Percentiles rank a stretch among this genome's conserved stretches.
Evolutionary conservation across 2,888 invertebrate genomes (phyloP).

Genomic region (Acleris emargana): DNA sequence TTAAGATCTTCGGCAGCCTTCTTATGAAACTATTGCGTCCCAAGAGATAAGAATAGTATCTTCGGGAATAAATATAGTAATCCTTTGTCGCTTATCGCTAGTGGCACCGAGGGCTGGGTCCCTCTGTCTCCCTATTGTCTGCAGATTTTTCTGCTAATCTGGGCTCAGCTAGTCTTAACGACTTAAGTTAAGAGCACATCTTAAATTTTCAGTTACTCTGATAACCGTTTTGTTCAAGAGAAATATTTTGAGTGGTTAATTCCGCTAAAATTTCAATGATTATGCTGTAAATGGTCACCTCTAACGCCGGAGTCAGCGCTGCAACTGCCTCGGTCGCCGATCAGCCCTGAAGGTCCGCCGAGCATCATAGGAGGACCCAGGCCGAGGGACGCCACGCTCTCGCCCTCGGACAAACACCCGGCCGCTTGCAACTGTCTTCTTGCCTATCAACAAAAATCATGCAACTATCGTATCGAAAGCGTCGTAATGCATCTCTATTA

Average conservation of each 20-base stretch:
- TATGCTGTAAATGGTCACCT: constrained; percentile 61
- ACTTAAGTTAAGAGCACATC: constrained; percentile 28
- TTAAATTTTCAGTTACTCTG: constrained; percentile 22
- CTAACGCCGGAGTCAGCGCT: constrained; percentile 94
- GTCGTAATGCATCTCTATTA: too few species aligned
- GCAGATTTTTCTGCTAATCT: constrained; percentile 34
- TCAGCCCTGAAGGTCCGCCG: constrained; percentile 73
- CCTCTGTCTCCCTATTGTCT: constrained; percentile 34
- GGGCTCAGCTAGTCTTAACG: constrained; percentile 34
- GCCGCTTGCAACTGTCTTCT: constrained; percentile 89
- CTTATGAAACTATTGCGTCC: constrained; percentile 19
- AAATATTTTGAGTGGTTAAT: constrained; percentile 10
- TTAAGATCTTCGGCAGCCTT: constrained; percentile 3
- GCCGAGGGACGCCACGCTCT: constrained; percentile 90
- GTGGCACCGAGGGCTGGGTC: constrained; percentile 20
- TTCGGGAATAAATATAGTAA: constrained; percentile 35
- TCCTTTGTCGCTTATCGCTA: constrained; percentile 32
- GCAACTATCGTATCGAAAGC: not conserved
- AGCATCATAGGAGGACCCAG: constrained; percentile 86
- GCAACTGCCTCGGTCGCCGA: constrained; percentile 91
- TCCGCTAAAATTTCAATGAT: not conserved
- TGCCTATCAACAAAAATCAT: constrained; percentile 73
- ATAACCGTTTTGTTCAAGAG: constrained; percentile 27
- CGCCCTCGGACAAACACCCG: constrained; percentile 93
- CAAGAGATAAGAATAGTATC: constrained; percentile 17